Base-by-base conservation (phyloP, 2,113 vertebrate species). In the Amphiprion ocellaris region DNA sequence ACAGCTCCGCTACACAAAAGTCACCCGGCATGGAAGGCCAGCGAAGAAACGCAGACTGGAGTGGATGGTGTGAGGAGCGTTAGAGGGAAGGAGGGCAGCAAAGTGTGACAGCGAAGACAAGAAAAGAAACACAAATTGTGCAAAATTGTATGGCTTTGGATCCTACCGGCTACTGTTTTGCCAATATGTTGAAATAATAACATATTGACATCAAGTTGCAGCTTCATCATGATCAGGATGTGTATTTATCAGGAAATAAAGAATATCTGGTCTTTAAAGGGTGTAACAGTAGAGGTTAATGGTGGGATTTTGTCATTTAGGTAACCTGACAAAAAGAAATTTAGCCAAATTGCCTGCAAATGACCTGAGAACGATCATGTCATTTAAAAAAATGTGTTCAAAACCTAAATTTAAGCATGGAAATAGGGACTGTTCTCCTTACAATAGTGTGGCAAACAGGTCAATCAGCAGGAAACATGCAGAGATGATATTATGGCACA, bases 11-110 rank as follows among this genome's bases (percentile, higher is more conserved):
- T 21, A 52, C 71, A 86, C 71, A 89, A 88, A 89, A 89, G 80
- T 90, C 82, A 84, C 69, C 86, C 72, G 87, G 71, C 87, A 69
- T 84, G 78, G 82, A 70, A n/a, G 72, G 68, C 69, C 78, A 75
- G 77, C 30, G 60, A 71, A 86, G 63, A 16, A 67, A 54, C 39
- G 69, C 75, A 74, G 77, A 82, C 75, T 85, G 88, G 86, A 86
- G 81, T 77, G 83, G 64, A 76, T 54, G 74, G 19, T 0, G 26
- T 46, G 41, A 74, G n/a, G 47, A 54, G 21, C 50, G 50, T 15
- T 10, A 41, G 24, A 70, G 17, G n/a, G 28, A 74, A 50, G 30
- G 56, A 75, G 54, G 69, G 49, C 23, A 74, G 46, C 37, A 63
- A 65, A 74, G 87, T 77, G 65, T 82, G 61, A 85, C 41, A 67